Conservation (phyloP, 2,113 vertebrate species). For the Arenaria interpres region DNA sequence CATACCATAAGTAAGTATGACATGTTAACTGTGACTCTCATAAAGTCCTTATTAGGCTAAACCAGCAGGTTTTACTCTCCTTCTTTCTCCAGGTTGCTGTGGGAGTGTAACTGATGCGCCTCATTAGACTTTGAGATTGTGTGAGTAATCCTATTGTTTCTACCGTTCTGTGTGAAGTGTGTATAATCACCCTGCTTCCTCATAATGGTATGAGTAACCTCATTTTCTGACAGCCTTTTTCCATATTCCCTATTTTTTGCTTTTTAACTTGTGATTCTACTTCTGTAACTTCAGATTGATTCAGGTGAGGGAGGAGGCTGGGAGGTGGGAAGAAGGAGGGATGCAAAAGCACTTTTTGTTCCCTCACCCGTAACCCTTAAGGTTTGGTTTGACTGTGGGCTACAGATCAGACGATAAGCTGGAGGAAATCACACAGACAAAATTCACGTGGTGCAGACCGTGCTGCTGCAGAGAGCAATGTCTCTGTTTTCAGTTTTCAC, state of each 20-base stretch:
- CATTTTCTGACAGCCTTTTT: conserved; percentile 49
- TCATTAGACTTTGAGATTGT: conserved; percentile 58
- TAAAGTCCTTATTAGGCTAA: conserved; percentile 33
- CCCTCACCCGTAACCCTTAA: neutral
- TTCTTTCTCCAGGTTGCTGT: conserved; percentile 49
- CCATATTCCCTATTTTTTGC: neutral
- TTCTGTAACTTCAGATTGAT: conserved; percentile 18
- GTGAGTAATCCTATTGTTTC: conserved; percentile 67
- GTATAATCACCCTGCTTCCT: conserved; percentile 52
- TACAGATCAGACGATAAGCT: neutral
- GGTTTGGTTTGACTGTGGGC: neutral
- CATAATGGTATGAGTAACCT: conserved; percentile 58
- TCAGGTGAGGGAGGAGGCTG: neutral
- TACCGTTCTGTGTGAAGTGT: neutral
- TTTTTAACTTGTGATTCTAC: neutral
- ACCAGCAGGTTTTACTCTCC: neutral
- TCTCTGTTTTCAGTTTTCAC: neutral
- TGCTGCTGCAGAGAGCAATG: neutral
- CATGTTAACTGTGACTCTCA: neutral
- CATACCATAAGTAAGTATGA: neutral
- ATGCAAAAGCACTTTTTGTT: neutral
- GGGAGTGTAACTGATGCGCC: conserved; percentile 58
- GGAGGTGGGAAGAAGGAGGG: neutral
- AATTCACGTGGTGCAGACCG: neutral
- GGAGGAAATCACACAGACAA: neutral